phyloP scores from a whole-genome alignment of 2,797 vertebrate genomes.

The Protonibea diacanthus region DNA sequence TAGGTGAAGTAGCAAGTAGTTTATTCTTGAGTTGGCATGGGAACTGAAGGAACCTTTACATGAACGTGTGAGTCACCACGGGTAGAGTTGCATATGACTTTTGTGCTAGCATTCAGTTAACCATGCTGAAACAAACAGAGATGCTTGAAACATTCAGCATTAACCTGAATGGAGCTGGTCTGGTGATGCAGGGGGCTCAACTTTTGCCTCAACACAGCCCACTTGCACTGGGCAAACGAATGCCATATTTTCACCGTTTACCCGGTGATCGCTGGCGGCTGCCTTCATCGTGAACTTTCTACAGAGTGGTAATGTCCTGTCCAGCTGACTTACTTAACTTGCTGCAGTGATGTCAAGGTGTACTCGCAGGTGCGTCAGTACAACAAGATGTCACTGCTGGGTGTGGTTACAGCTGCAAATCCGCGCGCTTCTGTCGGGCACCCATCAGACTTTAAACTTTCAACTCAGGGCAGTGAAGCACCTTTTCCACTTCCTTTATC shows the following conservation, averaged over 20 bases:
- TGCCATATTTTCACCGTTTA: not conserved
- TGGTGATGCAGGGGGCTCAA: no score
- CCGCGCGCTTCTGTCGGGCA: not conserved
- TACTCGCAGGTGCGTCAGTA: no score
- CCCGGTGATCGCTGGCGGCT: not conserved
- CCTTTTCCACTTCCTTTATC: not conserved
- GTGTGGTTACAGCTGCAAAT: not conserved
- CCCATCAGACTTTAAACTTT: not conserved
- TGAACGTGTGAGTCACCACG: not conserved
- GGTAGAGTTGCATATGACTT: not conserved
- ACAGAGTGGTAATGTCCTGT: no score
- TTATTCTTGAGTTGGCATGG: not conserved
- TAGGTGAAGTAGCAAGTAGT: not conserved
- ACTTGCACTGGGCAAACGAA: not conserved
- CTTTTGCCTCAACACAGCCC: no score
- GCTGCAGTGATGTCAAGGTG: no score
- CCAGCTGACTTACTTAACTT: no score
- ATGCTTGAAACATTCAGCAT: no score
- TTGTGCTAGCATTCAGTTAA: no score
- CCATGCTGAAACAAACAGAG: no score
- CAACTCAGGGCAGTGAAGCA: not conserved
- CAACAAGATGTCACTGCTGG: not conserved
- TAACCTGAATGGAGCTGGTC: no score
- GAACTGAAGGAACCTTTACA: not conserved
- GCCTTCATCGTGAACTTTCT: not conserved